Evolutionary conservation across 35 echinoderm and acorn worm genomes (phyloP).

Genomic region (Heliocidaris tuberculata): DNA sequence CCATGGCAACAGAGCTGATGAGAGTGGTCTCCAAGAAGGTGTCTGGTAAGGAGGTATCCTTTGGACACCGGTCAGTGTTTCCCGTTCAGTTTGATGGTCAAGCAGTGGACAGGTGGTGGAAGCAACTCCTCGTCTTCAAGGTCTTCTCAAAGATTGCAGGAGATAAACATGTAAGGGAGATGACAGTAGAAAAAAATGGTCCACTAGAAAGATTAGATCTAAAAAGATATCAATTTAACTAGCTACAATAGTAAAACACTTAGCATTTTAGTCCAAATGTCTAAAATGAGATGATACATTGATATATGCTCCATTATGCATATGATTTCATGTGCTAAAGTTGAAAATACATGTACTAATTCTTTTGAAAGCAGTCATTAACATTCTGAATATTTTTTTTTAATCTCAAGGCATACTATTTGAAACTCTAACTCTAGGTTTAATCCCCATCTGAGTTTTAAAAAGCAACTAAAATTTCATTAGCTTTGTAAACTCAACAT

Average conservation of each 20-base stretch:
- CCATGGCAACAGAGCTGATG: constrained; percentile 96
- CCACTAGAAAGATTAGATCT: too few relatives aligned
- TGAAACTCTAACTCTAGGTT: too few relatives aligned
- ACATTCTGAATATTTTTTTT: too few relatives aligned
- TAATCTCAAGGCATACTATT: too few relatives aligned
- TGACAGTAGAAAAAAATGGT: not conserved
- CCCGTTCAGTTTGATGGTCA: constrained; percentile 91
- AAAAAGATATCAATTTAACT: too few relatives aligned
- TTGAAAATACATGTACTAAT: too few relatives aligned
- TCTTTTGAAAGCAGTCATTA: too few relatives aligned
- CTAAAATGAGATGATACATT: not conserved
- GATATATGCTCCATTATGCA: not conserved
- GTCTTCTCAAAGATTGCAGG: constrained; percentile 77
- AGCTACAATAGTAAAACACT: not conserved
- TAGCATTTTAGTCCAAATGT: not conserved
- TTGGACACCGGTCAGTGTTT: constrained; percentile 97
- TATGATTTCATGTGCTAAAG: too few relatives aligned
- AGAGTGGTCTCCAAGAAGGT: constrained; percentile 93
- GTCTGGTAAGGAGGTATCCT: constrained; percentile 61
- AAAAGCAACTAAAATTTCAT: too few relatives aligned
- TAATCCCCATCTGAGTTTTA: too few relatives aligned
- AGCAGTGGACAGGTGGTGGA: constrained; percentile 93
- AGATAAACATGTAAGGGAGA: constrained; percentile 76
- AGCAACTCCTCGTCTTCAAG: constrained; percentile 86
- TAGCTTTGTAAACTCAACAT: too few relatives aligned